A percentile compares a stretch with the other conserved stretches of the same genome.
Conservation (phyloP, 2,113 vertebrate genomes). For the Lophotis ruficrista region DNA sequence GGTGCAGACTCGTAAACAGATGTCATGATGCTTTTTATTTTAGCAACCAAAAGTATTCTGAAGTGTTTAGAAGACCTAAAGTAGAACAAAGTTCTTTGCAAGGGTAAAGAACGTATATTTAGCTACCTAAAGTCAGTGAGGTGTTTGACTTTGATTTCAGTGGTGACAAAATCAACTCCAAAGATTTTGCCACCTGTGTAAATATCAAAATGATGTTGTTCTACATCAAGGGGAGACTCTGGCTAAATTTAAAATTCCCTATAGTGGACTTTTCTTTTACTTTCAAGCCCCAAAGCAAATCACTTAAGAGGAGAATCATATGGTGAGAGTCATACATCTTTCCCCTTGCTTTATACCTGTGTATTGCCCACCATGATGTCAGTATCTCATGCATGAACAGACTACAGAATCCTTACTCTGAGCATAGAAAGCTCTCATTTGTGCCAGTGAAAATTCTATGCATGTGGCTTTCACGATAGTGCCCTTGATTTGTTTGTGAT, state of each 20-base stretch:
- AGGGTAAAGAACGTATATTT: neutral
- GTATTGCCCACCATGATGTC: neutral
- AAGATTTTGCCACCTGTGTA: neutral
- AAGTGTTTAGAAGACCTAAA: neutral
- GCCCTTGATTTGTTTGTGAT: neutral
- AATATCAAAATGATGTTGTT: neutral
- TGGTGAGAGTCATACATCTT: neutral
- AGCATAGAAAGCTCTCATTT: neutral
- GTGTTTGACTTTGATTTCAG: neutral
- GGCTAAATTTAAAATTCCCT: neutral
- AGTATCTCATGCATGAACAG: fast-evolving
- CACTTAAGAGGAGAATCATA: neutral
- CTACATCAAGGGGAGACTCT: neutral
- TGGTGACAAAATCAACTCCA: neutral
- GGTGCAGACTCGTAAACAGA: neutral
- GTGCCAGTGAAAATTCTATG: neutral
- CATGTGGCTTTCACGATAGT: neutral
- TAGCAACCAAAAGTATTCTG: neutral
- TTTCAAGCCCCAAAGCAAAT: neutral
- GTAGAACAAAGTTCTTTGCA: neutral
- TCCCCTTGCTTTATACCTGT: neutral
- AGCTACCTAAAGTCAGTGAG: neutral
- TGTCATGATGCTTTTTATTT: neutral
- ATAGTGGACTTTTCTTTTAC: neutral
- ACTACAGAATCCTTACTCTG: neutral